Evolutionary conservation across 2,113 vertebrate genomes (phyloP).

Genomic region (Tricholaema leucomelas): DNA sequence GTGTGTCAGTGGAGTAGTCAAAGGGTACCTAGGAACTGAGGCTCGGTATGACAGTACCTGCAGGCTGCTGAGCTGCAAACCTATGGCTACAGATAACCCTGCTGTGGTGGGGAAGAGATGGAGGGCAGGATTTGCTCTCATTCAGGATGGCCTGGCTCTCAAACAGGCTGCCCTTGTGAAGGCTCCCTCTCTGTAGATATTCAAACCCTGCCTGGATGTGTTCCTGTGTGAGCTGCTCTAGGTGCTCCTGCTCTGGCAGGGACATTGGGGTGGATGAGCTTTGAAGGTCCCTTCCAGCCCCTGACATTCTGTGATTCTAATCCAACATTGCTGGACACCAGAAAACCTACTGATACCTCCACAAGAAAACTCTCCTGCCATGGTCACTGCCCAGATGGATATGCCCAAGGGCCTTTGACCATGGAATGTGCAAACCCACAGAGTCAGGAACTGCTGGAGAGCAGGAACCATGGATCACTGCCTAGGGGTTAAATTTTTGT

Average conservation of each 20-base stretch:
- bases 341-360: neutral
- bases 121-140: neutral
- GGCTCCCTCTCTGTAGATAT: too few species aligned
- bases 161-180: neutral
- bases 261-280: too few species aligned
- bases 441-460: neutral
- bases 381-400: neutral
- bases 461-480: neutral
- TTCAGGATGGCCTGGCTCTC: neutral
- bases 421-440: accelerated
- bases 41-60: neutral
- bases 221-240: too few species aligned
- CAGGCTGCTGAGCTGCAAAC: neutral
- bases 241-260: too few species aligned
- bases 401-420: accelerated
- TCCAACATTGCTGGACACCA: neutral
- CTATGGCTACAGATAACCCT: neutral
- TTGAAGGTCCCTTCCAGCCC: too few species aligned
- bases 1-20: neutral
- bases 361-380: neutral
- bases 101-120: neutral
- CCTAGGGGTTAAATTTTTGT: neutral
- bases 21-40: neutral
- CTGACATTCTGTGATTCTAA: neutral
- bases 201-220: too few species aligned